These are phyloP conservation scores for Muntiacus reevesi DNA, from an alignment of 2,113 vertebrate species.

Conservation along the genomic window DNA sequence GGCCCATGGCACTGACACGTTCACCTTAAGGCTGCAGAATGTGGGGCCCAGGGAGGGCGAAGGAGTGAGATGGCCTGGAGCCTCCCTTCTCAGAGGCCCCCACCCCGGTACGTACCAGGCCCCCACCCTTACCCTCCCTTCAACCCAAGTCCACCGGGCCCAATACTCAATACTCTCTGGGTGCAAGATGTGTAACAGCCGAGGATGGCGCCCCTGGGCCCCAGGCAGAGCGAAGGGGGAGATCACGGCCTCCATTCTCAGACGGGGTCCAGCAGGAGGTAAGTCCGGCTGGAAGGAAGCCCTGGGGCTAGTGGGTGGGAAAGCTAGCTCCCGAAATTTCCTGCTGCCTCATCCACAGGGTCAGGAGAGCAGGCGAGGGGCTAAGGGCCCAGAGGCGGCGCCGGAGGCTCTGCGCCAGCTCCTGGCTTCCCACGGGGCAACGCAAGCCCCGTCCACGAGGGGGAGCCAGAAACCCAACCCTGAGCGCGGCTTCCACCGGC, in stretches of 20 bases:
- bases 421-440: not conserved
- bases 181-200: constrained; percentile 62
- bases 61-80: not conserved
- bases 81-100: not conserved
- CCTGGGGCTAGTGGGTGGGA: not conserved
- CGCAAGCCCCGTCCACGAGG: not conserved
- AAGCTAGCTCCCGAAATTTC: not conserved
- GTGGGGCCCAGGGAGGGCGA: not conserved
- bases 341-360: not conserved
- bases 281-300: constrained; percentile 38
- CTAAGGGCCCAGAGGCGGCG: not conserved
- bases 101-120: not conserved
- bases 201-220: not conserved
- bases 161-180: constrained; percentile 70
- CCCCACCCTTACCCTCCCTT: not conserved
- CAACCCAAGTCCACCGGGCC: not conserved
- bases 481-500: not conserved
- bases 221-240: not conserved
- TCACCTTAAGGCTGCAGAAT: constrained; percentile 63
- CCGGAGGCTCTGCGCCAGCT: not conserved
- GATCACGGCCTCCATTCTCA: not conserved
- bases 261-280: not conserved
- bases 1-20: not conserved
- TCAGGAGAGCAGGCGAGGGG: not conserved
- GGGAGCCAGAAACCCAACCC: not conserved